Evolutionary conservation across 1,140 invertebrate species (phyloP).

Genomic region (Physella acuta): DNA sequence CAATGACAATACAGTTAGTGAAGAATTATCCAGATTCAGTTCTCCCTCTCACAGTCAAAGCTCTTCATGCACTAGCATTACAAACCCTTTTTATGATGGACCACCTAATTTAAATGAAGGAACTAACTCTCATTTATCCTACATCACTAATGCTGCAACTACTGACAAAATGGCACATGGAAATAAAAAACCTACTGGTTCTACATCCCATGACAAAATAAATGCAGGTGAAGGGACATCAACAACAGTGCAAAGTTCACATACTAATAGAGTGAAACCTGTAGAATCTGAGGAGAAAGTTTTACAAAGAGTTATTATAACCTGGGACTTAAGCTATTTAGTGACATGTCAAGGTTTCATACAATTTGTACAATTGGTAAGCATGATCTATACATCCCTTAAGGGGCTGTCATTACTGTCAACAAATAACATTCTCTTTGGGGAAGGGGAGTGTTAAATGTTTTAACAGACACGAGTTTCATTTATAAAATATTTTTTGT

Average conservation of each 20-base stretch:
- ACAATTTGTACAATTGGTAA: conserved; percentile 28
- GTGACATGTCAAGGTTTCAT: conserved; percentile 30
- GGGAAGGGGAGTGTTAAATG: too few species aligned
- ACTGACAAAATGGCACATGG: not conserved
- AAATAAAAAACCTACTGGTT: not conserved
- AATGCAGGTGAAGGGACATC: not conserved
- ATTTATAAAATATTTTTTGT: too few species aligned
- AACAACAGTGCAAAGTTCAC: not conserved
- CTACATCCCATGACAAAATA: not conserved
- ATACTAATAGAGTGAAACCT: conserved; percentile 15
- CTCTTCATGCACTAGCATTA: conserved; percentile 33
- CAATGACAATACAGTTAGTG: conserved; percentile 26
- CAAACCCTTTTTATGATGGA: conserved; percentile 35
- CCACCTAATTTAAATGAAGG: conserved; percentile 9
- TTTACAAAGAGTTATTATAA: conserved; percentile 23
- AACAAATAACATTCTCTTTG: too few species aligned
- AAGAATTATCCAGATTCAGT: conserved; percentile 23
- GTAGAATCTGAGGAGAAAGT: conserved; percentile 9
- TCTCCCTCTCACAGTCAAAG: conserved; percentile 27
- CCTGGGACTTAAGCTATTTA: conserved; percentile 29
- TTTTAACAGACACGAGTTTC: too few species aligned
- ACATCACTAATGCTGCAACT: too few species aligned
- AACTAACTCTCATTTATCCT: not conserved
- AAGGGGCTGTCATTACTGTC: too few species aligned
- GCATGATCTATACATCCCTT: too few species aligned